Percentiles rank a stretch among this genome's conserved stretches.
Conservation (phyloP, 2,113 vertebrate species). For the Enhydra lutris region DNA sequence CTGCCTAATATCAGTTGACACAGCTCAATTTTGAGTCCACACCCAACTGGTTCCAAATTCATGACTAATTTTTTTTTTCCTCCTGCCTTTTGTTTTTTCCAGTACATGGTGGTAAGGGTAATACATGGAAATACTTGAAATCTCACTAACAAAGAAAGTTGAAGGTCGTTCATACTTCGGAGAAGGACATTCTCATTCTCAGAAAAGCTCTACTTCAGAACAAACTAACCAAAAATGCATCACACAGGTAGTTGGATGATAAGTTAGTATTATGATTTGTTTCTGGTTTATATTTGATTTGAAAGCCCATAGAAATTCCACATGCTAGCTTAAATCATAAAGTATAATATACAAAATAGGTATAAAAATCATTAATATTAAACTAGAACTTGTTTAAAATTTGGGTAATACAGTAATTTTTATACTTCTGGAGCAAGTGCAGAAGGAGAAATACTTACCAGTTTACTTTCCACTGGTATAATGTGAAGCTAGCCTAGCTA, state of each 20-base stretch:
- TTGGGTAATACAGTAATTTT: neutral
- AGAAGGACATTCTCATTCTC: neutral
- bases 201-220: neutral
- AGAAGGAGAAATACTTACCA: neutral
- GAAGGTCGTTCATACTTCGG: neutral
- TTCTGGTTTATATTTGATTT: neutral
- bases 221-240: neutral
- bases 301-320: neutral
- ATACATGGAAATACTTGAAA: neutral
- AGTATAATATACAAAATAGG: neutral
- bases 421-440: neutral
- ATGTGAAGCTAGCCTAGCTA: neutral
- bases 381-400: neutral
- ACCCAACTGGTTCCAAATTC: neutral
- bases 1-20: neutral
- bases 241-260: neutral
- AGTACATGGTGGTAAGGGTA: neutral
- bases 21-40: neutral
- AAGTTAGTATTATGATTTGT: neutral
- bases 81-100: neutral
- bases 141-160: neutral
- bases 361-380: neutral
- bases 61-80: too few relatives aligned
- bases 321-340: neutral
- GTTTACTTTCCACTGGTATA: too few relatives aligned